A percentile compares a stretch with the other conserved stretches of the same genome.
Conservation (phyloP, 2,113 vertebrate species). For the Ptychochromis oligacanthus region DNA sequence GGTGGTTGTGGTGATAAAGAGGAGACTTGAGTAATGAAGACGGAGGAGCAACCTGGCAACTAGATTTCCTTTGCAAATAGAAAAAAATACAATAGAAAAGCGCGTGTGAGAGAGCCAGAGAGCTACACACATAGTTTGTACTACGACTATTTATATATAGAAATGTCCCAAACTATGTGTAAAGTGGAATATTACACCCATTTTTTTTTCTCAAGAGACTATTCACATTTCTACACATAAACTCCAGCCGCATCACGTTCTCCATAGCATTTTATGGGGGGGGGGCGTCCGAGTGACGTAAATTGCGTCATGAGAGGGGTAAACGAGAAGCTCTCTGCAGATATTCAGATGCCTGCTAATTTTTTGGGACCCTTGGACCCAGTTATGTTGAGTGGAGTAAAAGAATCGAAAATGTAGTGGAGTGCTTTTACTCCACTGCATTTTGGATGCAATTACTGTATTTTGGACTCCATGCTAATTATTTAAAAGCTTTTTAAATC, state of each 20-base stretch:
- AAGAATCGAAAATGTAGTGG: no score
- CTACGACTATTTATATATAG: neutral
- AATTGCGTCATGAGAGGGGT: neutral
- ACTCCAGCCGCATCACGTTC: rapidly evolving
- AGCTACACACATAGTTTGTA: neutral
- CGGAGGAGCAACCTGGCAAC: slow-evolving; percentile 15
- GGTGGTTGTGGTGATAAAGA: slow-evolving; percentile 6
- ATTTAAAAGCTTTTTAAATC: no score
- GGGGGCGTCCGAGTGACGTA: neutral
- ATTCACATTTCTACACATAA: neutral
- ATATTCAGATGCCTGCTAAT: neutral
- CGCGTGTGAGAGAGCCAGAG: neutral
- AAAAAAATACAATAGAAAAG: neutral
- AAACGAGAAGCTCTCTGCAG: neutral
- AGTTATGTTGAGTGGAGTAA: no score
- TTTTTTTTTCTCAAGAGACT: neutral
- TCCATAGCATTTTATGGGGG: no score
- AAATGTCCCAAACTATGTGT: neutral
- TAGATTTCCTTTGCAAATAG: slow-evolving; percentile 21
- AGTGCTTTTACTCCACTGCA: no score
- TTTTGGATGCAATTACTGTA: no score
- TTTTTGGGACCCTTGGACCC: neutral
- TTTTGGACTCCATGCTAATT: no score
- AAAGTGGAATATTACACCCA: neutral
- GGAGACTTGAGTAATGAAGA: neutral